Base-by-base conservation (phyloP, 2,797 vertebrate species). In the Helarctos malayanus region DNA sequence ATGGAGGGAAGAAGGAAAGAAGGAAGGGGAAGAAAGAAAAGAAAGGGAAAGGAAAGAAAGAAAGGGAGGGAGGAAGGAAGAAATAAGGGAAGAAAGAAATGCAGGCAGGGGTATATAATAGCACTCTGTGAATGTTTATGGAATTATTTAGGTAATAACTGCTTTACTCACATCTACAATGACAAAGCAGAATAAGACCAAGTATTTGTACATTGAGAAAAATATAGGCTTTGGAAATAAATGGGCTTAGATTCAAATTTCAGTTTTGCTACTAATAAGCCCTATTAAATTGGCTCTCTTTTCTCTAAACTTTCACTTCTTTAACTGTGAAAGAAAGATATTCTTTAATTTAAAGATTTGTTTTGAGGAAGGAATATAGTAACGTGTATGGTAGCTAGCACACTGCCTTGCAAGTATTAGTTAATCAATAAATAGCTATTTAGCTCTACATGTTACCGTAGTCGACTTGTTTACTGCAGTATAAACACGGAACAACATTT, bases 81-180 rank as follows among this genome's bases (percentile, higher is more conserved):
- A 49, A 49, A 49, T 12, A 49, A 49, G 47, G 13, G 9, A 25
- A 57, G 27, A 63, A 63, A 32, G 61, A 63, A n/a, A 78, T 25
- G 16, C 35, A 61, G 32, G 10, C 12, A 75, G 52, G 23, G 9
- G 25, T 91, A 76, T 41, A 4, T 69, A 75, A 85, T 27, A 54
- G 52, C 2, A 69, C 11, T 88, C 75, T n/a, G 65, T 83, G 75
- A 81, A 79, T 81, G 4, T 57, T 89, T 61, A 56, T 27, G 84
- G 14, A 65, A 59, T 90, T 85, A 91, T 76, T 96, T 49, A 76
- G 54, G 12, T 52, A 69, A 83, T 83, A 69, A 83, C 65, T 87
- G 49, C 54, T 82, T 73, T 68, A 59, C 16, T 78, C 59, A 71
- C 4, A 52, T 38, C 38, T 94, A 47, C 12, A 68, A 6, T 83